Percentiles rank a stretch among this genome's conserved stretches.
Evolutionary conservation across 2,113 vertebrate genomes (phyloP).

Genomic region (Mungos mungo): DNA sequence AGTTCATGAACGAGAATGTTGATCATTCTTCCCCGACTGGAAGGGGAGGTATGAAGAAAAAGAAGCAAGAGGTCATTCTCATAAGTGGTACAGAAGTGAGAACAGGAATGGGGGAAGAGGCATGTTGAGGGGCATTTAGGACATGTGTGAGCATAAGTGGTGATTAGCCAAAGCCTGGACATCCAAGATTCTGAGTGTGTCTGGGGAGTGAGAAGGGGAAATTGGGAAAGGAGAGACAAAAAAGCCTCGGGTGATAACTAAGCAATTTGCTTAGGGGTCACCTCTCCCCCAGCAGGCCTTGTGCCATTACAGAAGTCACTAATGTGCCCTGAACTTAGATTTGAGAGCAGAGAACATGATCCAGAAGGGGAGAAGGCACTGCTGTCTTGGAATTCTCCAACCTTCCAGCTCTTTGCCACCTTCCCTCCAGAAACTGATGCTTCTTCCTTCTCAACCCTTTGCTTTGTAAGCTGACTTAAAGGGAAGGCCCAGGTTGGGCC

Average conservation of each 20-base stretch:
- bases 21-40: neutral
- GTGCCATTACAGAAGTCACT: neutral
- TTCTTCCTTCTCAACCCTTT: neutral
- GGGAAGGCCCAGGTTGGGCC: neutral
- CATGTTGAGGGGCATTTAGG: neutral
- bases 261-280: neutral
- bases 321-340: neutral
- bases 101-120: rapidly evolving
- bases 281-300: neutral
- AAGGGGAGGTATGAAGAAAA: neutral
- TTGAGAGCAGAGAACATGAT: neutral
- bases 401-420: neutral
- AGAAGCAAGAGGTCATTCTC: neutral
- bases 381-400: neutral
- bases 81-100: neutral
- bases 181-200: neutral
- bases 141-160: rapidly evolving
- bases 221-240: neutral
- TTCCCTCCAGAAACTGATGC: neutral
- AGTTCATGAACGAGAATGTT: neutral
- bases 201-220: neutral
- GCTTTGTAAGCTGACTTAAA: neutral
- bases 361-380: no score
- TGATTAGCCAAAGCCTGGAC: neutral
- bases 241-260: neutral